Base-by-base conservation (phyloP, 2,888 invertebrate genomes). In the Cerastis rubricosa region DNA sequence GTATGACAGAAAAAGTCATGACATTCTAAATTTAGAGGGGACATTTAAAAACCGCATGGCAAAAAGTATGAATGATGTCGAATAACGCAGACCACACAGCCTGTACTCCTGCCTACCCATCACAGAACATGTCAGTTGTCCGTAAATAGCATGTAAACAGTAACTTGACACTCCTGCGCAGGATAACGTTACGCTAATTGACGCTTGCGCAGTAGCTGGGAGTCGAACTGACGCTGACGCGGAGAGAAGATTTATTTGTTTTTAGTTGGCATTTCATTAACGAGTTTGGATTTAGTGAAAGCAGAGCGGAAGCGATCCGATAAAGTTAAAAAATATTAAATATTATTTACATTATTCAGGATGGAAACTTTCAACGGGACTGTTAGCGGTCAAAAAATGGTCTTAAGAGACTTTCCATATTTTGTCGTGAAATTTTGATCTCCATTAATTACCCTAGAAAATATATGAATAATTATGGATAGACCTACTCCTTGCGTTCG, bases 111-210 rank as follows among this genome's bases (percentile, higher is more conserved):
- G 68, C n/a, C 40, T 49, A 59, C 70, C 70, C 79, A 29, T 74
- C 78, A 43, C 43, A 51, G 66, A 47, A 82, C 35, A 63, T 59
- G 71, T 25, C 77, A 83, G 65, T 77, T 73, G 43, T 71, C 86
- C 79, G 79, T 78, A 85, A 87, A 88, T 85, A 81, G 78, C 68
- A 35, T 65, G 85, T 85, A 88, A 88, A 88, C 85, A 87, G 88
- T 75, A 88, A 87, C 51, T 2, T 5, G 78, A 85, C 70, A 83
- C 79, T 40, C 49, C 49, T 17, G 64, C 74, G 61, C 69, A 69
- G 83, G 76, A 71, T 88, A 11, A 49, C 14, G 81, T 88, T 82
- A 78, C 88, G 88, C 88, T 87, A 87, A 87, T 87, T 86, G 87
- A 83, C 78, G 83, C 63, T n/a, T 71, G 74, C 73, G 71, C 77